Evolutionary conservation across 2,797 vertebrate species (phyloP).

Genomic region (Acridotheres tristis): DNA sequence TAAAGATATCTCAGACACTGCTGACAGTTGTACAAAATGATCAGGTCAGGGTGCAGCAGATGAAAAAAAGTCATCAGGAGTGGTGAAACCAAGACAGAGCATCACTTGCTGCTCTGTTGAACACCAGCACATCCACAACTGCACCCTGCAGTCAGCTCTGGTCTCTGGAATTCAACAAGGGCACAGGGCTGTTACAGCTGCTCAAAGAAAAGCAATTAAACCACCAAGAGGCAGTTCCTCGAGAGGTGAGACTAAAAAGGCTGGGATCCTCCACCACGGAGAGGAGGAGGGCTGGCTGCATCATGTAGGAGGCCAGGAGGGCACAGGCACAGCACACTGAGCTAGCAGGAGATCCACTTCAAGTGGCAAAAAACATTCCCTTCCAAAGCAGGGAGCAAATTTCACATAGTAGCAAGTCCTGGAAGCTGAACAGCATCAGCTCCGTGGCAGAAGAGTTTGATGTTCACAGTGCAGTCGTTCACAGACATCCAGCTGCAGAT

Average conservation of each 20-base stretch:
- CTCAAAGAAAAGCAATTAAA: not conserved
- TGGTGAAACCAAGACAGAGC: not conserved
- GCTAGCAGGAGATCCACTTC: not conserved
- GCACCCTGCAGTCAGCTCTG: not conserved
- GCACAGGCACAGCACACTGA: not conserved
- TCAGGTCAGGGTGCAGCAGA: not conserved
- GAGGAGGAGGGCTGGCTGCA: not conserved
- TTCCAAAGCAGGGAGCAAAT: not conserved
- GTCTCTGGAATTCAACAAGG: not conserved
- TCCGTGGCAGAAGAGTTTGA: not conserved
- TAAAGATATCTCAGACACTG: not conserved
- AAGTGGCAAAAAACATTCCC: not conserved
- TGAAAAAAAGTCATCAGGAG: not conserved
- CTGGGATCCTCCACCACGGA: not conserved
- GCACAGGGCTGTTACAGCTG: not conserved
- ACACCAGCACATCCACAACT: not conserved
- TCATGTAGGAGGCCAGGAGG: not conserved
- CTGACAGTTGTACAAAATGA: not conserved
- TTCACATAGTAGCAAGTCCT: not conserved
- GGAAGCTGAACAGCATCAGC: not conserved
- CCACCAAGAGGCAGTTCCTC: not conserved
- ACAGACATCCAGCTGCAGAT: not conserved
- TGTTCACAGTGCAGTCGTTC: rapidly evolving
- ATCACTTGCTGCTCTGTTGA: not conserved
- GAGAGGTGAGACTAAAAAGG: not conserved